A percentile compares a stretch with the other conserved stretches of the same genome.
Conservation (phyloP, 2,888 invertebrate species). For the Autographa gamma region DNA sequence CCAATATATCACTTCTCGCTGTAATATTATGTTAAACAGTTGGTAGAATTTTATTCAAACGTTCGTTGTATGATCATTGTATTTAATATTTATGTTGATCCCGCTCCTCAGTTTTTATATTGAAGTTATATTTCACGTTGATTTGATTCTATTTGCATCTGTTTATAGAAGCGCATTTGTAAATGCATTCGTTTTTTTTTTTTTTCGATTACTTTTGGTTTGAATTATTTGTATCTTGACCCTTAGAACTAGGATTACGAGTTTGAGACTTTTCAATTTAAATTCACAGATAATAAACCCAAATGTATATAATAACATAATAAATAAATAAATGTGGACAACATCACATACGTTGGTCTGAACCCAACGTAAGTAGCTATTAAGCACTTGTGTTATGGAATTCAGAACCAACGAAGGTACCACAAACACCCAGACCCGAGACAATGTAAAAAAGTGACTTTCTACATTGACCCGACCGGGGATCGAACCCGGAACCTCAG, state of each 20-base stretch:
- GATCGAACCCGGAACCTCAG: too few species aligned
- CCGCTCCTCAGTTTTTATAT: constrained; percentile 47
- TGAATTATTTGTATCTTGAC: too few species aligned
- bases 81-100: constrained; percentile 57
- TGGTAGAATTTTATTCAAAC: constrained; percentile 42
- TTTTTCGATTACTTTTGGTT: background rate
- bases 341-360: too few species aligned
- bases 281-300: background rate
- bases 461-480: too few species aligned
- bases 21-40: constrained; percentile 58
- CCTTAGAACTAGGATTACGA: too few species aligned
- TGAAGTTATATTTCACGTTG: constrained; percentile 56
- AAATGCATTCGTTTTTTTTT: background rate
- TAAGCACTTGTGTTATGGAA: too few species aligned
- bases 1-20: constrained; percentile 37
- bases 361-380: too few species aligned
- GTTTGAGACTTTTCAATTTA: background rate
- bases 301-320: too few species aligned
- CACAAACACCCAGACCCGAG: too few species aligned
- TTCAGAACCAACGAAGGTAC: too few species aligned
- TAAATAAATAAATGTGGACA: too few species aligned
- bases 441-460: too few species aligned
- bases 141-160: constrained; percentile 58
- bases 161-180: constrained; percentile 17
- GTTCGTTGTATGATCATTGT: constrained; percentile 35